These are phyloP conservation scores for Corythucha ciliata DNA, from an alignment of 2,888 invertebrate species.

Conservation along the genomic window DNA sequence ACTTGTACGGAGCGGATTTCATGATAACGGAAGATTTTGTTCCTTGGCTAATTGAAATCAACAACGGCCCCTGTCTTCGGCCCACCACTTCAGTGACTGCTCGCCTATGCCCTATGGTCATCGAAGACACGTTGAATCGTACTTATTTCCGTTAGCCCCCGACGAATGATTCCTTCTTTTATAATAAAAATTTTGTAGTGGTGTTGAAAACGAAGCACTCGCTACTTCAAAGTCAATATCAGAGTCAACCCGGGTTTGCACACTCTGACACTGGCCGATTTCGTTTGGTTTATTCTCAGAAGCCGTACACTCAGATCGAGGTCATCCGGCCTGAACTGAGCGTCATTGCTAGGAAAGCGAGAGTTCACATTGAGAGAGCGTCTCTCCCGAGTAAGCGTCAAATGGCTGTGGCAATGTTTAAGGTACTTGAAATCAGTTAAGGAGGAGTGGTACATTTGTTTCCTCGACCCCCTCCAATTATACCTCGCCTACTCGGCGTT, in stretches of 20 bases:
- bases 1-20: conserved; percentile 86
- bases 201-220: conserved; percentile 17
- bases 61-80: conserved; percentile 85
- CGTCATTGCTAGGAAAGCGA: conserved; percentile 15
- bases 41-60: conserved; percentile 91
- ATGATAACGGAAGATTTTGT: conserved; percentile 74
- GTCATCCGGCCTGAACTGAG: background rate
- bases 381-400: conserved; percentile 1
- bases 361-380: conserved; percentile 17
- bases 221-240: background rate
- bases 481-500: too few species aligned
- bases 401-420: conserved; percentile 11
- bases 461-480: background rate
- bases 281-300: conserved; percentile 19
- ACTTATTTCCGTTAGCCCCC: conserved; percentile 19
- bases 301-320: background rate
- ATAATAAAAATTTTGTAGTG: conserved; percentile 12
- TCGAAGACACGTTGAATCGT: conserved; percentile 91
- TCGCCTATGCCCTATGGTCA: conserved; percentile 71
- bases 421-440: background rate
- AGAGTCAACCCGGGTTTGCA: conserved; percentile 5
- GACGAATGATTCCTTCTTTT: background rate
- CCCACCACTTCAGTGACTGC: conserved; percentile 85
- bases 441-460: background rate
- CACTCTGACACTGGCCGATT: conserved; percentile 14